Conservation (phyloP, 2,888 invertebrate species). For the Acleris holmiana region DNA sequence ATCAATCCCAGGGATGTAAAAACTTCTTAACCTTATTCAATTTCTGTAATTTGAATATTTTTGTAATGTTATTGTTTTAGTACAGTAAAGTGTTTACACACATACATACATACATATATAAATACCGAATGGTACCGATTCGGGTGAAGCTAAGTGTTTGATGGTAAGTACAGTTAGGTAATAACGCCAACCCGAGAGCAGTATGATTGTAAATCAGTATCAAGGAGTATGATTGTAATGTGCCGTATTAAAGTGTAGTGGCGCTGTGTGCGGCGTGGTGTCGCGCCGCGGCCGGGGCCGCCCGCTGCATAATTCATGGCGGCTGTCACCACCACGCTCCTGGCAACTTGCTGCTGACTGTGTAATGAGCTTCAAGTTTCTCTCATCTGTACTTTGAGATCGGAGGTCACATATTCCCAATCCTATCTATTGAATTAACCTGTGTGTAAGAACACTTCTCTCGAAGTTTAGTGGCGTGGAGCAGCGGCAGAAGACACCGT, state of each 20-base stretch:
- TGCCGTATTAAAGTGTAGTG: conserved; percentile 30
- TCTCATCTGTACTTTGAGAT: conserved; percentile 27
- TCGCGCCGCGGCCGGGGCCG: conserved; percentile 47
- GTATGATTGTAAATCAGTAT: too few relatives aligned
- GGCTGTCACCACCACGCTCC: conserved; percentile 53
- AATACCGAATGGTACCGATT: too few relatives aligned
- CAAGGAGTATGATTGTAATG: conserved; percentile 20
- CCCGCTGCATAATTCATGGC: conserved; percentile 73
- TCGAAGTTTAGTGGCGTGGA: too few relatives aligned
- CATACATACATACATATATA: too few relatives aligned
- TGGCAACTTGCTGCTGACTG: conserved; percentile 27
- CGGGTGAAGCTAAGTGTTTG: too few relatives aligned
- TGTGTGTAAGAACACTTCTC: too few relatives aligned
- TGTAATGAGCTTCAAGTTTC: conserved; percentile 32
- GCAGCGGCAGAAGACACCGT: too few relatives aligned
- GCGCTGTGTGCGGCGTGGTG: conserved; percentile 50
- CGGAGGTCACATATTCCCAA: not conserved
- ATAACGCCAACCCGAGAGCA: not conserved
- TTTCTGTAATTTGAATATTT: too few relatives aligned
- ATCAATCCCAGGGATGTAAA: too few relatives aligned
- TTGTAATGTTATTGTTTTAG: too few relatives aligned
- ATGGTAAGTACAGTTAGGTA: not conserved
- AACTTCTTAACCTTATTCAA: too few relatives aligned
- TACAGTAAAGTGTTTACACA: too few relatives aligned
- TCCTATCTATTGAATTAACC: not conserved